Evolutionary conservation across 2,888 invertebrate genomes (phyloP), one percentile per base, ranked within the genome.

Genomic region (Slavum lentiscoides): DNA sequence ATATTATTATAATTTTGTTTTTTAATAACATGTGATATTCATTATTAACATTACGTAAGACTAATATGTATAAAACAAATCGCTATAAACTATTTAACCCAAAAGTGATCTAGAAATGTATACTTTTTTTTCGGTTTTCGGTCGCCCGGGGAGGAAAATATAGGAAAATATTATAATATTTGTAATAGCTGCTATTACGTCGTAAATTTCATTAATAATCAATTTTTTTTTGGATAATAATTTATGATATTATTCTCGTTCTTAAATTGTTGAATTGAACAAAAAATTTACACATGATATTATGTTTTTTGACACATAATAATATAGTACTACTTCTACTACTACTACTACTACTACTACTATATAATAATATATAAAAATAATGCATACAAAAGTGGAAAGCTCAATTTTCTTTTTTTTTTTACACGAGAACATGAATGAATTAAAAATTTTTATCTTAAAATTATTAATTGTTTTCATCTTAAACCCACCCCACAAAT

Each of bases 21-120:
- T 70, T 62, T 70, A 17, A 68, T 77, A 77, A 77, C 69, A 77
- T 70, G 77, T 77, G 77, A 77, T 77, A 77, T 77, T 77, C 69
- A 77, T 77, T 74, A 70, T 77, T 77, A 77, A 77, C 69, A 49
- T 61, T 77, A 70, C 53, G 77, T 77, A 70, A 77, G 77, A 77
- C 77, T 77, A 77, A 77, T 77, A 53, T 77, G 69, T 77, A 77
- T 69, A 61, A 77, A 55, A 61, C 69, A 39, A 77, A 23, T 62
- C 37, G 37, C 69, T 69, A 69, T 77, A 2, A 76, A 61, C 43
- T 55, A 77, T 77, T 74, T 37, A 66, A 39, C 19, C 37, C n/a
- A 7, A 70, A 70, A 69, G 68, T 70, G 69, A 77, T 77, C 69
- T 62, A 17, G 30, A 68, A 59, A 68, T 69, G 69, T 69, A 69